Base-by-base conservation (phyloP, 53 echinoderm and acorn worm species). In the Stichopus horrens region DNA sequence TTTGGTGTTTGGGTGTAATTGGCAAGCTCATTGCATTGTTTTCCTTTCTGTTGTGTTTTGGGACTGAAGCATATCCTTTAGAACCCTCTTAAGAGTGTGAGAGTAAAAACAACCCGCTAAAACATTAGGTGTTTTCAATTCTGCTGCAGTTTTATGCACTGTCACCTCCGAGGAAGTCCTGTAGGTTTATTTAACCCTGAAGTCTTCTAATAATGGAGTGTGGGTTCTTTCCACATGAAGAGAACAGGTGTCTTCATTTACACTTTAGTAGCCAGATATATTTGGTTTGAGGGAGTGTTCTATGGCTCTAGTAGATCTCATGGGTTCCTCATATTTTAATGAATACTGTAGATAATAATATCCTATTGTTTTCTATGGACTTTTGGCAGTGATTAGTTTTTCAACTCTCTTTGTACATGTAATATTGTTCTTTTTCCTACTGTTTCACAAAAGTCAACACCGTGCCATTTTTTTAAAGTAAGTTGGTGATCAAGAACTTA, bases 241-340 rank as follows among this genome's bases (percentile, higher is more conserved):
- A 63, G 16, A 9, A 63, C 63, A 63, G 63, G 63, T 63, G 63
- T 63, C 63, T 63, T 63, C 63, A 9, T 63, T 63, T 63, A 63
- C 63, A 63, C 63, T 63, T 16, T 63, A 10, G 63, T 16, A 63
- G 16, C 63, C 16, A 10, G 16, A 63, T 13, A 13, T 63, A 63
- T 79, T 79, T 79, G 55, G n/a, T 19, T 53, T 79, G 14, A 79
- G 79, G 79, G 79, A 79, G 79, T 79, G 79, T 79, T 37, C 37
- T 37, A 37, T 37, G 37, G 37, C 37, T 37, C 37, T 37, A 37
- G 37, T 37, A 37, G 37, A 37, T 37, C 37, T 37, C 37, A 2
- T 37, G 37, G 37, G 37, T 37, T 37, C 37, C 37, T 37, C 37
- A 37, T 37, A 37, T 37, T 37, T 37, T 37, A 37, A 2, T 37